These are phyloP conservation scores for Mamestra configurata DNA, from an alignment of 1,140 invertebrate species.

Conservation along the genomic window DNA sequence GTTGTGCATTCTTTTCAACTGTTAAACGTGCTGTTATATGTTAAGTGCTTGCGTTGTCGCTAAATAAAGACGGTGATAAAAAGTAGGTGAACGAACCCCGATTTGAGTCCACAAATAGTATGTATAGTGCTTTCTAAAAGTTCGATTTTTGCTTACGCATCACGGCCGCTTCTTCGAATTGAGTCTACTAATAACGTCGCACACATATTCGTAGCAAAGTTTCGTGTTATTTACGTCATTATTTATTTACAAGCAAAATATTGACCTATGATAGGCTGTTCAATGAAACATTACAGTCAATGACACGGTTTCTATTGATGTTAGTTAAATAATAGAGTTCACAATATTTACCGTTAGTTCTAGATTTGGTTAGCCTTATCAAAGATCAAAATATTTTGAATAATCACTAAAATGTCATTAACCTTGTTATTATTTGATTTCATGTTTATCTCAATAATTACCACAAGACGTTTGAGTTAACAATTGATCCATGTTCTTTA, in stretches of 20 bases:
- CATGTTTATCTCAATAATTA: too few species aligned
- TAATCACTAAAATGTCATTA: conserved; percentile 2
- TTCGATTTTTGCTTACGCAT: conserved; percentile 53
- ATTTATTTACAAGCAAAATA: conserved; percentile 16
- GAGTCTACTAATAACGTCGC: neutral
- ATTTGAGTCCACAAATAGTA: conserved; percentile 52
- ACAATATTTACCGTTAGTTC: conserved; percentile 14
- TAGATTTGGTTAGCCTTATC: neutral
- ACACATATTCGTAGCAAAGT: neutral
- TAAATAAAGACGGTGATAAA: conserved; percentile 31
- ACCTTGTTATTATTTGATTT: neutral
- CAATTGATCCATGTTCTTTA: too few species aligned
- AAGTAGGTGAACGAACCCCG: conserved; percentile 59
- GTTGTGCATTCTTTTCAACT: neutral
- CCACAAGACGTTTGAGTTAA: too few species aligned
- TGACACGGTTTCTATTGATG: neutral
- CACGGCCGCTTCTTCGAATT: conserved; percentile 16
- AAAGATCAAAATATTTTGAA: neutral
- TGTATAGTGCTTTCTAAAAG: conserved; percentile 52
- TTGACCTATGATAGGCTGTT: neutral
- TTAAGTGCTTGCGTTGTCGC: neutral
- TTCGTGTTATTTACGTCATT: neutral
- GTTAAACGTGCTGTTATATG: conserved; percentile 29
- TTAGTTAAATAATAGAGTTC: neutral
- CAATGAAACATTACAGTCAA: neutral